Evolutionary conservation across 2,888 invertebrate genomes (phyloP).

Genomic region (Ethmia dodecea): DNA sequence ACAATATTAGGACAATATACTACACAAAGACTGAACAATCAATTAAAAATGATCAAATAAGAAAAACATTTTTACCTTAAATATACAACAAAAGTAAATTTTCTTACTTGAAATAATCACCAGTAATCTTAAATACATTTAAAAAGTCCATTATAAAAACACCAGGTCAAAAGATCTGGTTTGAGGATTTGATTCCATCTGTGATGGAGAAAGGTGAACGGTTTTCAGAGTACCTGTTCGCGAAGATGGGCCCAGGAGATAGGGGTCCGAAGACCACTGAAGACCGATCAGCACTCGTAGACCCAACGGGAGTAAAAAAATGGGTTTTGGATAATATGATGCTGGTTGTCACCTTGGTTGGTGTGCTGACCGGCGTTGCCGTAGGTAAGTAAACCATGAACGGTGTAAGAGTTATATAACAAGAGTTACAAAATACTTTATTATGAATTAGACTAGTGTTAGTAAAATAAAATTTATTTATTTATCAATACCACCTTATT

Average conservation of each 20-base stretch:
- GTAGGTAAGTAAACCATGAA: conserved; percentile 80
- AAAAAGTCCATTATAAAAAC: conserved; percentile 6
- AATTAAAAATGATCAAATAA: too few relatives aligned
- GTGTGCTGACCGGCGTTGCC: conserved; percentile 86
- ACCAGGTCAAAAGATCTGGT: conserved; percentile 43
- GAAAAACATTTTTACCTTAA: neutral
- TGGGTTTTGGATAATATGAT: conserved; percentile 88
- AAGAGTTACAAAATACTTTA: too few relatives aligned
- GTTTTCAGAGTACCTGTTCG: conserved; percentile 88
- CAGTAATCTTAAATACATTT: neutral
- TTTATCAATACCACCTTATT: too few relatives aligned
- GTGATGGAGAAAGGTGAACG: conserved; percentile 81
- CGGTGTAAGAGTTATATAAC: too few relatives aligned
- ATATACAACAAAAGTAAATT: neutral
- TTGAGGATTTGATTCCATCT: conserved; percentile 35
- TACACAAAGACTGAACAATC: too few relatives aligned
- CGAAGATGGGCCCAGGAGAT: conserved; percentile 85
- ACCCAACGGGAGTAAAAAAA: conserved; percentile 80
- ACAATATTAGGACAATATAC: too few relatives aligned
- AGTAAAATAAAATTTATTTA: too few relatives aligned
- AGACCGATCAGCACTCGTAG: conserved; percentile 79
- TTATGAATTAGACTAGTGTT: too few relatives aligned
- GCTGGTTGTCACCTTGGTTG: conserved; percentile 86
- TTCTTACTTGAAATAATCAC: too few relatives aligned
- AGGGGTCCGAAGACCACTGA: conserved; percentile 79